A percentile compares a stretch with the other conserved stretches of the same genome.
These are phyloP conservation scores for Spongilla lacustris DNA, from an alignment of 37 sponge, comb jelly and placozoan genomes.

Conservation along the genomic window DNA sequence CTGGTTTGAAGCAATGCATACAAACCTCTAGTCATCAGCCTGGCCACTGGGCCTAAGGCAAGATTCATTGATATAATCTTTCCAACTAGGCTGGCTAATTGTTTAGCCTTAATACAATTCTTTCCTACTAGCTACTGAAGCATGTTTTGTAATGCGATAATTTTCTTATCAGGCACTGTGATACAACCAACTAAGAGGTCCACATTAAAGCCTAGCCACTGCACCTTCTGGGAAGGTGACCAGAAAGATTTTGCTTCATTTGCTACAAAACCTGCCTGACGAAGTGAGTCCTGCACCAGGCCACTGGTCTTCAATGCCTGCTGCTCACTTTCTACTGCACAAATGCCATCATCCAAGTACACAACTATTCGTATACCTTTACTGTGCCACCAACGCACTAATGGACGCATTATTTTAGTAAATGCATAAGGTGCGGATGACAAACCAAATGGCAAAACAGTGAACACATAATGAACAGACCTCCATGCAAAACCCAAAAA, in stretches of 20 bases:
- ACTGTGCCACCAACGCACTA: conserved; percentile 21
- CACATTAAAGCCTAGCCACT: conserved; percentile 28
- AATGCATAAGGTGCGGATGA: conserved; percentile 31
- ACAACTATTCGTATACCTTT: conserved; percentile 19
- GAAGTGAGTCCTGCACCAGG: background rate
- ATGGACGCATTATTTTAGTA: conserved; percentile 34
- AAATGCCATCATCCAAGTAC: conserved; percentile 51
- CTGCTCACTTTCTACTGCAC: background rate
- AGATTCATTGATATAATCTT: conserved; percentile 10
- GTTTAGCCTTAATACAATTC: background rate
- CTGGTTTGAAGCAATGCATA: too few relatives aligned
- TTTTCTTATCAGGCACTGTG: conserved; percentile 15
- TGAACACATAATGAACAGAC: conserved; percentile 13
- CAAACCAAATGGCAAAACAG: conserved; percentile 45
- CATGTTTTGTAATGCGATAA: too few relatives aligned
- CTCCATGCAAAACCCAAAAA: conserved; percentile 41
- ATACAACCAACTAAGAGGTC: conserved; percentile 17
- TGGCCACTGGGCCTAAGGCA: conserved; percentile 12
- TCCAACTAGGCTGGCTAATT: too few relatives aligned
- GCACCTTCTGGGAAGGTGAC: background rate
- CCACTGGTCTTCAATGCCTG: background rate
- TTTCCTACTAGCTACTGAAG: background rate
- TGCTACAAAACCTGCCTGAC: conserved; percentile 5
- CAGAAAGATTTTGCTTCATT: conserved; percentile 11
- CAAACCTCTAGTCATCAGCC: conserved; percentile 8